Conservation (phyloP, 2,888 invertebrate genomes). For the Parnassius smintheus region DNA sequence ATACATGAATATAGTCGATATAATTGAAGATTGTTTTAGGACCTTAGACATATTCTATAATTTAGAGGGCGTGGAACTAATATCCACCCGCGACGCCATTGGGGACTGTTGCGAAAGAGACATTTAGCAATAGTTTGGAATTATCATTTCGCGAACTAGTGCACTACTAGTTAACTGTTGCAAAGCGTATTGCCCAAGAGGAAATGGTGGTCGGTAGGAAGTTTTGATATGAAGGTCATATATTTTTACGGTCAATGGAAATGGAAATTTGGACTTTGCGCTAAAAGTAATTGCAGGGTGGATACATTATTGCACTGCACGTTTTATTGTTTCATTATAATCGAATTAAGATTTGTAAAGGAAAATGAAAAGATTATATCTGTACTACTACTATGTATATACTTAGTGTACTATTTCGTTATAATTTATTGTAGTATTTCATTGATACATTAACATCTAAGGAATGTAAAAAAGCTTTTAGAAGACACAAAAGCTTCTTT, state of each 20-base stretch:
- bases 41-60: conserved; percentile 58
- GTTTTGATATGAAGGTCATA: conserved; percentile 64
- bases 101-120: conserved; percentile 66
- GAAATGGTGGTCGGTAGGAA: conserved; percentile 66
- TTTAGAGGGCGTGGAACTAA: conserved; percentile 72
- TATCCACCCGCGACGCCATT: conserved; percentile 64
- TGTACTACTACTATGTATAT: too few relatives aligned
- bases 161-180: conserved; percentile 66
- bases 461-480: too few relatives aligned
- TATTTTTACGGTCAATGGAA: conserved; percentile 42
- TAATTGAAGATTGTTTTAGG: background rate
- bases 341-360: too few relatives aligned
- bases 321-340: too few relatives aligned
- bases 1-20: background rate
- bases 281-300: conserved; percentile 15
- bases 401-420: too few relatives aligned
- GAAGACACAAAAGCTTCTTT: too few relatives aligned
- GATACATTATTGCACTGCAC: too few relatives aligned
- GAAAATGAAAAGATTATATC: too few relatives aligned
- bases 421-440: too few relatives aligned
- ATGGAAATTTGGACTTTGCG: conserved; percentile 44
- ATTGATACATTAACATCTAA: too few relatives aligned
- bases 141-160: conserved; percentile 78
- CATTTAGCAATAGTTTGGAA: conserved; percentile 74
- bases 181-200: conserved; percentile 60